Base-by-base conservation (phyloP, 2,888 invertebrate species). In the Timema cristinae region DNA sequence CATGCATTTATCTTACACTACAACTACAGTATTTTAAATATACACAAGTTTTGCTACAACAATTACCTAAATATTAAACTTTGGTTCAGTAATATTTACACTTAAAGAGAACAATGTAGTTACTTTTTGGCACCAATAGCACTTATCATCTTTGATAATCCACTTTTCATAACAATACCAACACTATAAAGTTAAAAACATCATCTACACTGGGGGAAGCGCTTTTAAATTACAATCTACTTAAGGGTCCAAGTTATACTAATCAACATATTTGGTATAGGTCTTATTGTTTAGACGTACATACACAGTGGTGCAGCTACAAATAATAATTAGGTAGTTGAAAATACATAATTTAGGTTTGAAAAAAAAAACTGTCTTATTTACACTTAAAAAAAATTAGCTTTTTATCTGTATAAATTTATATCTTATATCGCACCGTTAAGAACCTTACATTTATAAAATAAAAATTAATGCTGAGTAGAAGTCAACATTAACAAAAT, bases 11-110 rank as follows among this genome's bases (percentile, higher is more conserved):
- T 63, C 15, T 63, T 63, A 47, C 13, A 11, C 63, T 63, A 63
- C 32, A 8, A 47, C 63, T 63, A 63, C 32, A 32, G 32, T 32
- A 32, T 32, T 32, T 63, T 16, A 47, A 63, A 63, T 63, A 47
- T 63, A 13, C 63, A 63, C 13, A 59, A 7, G 7, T 59, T 59
- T 11, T 47, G 16, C 48, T 15, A 63, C 63, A 63, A 63, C 63
- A 63, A 47, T 63, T 47, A 47, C 63, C 63, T 63, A 63, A n/a
- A 48, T 63, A 63, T 63, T 63, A 63, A 63, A 63, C 63, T 63
- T 63, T 63, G 63, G 63, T 63, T 63, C 63, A 63, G 63, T 63
- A 47, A 47, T 63, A 63, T 63, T 63, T 48, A 63, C 13, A 11
- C 48, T 47, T 48, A 63, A 32, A 32, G 32, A 63, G 32, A 63